Conservation (phyloP, 1,140 invertebrate species). For the Papilio machaon region DNA sequence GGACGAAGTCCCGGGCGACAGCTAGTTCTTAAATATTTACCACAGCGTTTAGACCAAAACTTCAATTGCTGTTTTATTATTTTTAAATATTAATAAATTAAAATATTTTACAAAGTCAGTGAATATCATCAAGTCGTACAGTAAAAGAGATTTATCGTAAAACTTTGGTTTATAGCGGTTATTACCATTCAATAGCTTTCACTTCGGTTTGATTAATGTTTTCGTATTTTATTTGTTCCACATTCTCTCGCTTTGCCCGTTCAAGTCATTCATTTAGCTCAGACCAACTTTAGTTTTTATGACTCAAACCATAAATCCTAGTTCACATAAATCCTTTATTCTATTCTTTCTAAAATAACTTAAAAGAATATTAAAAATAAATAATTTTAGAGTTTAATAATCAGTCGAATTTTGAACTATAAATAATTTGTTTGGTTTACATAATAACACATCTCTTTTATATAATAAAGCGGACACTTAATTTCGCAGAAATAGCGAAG, state of each 20-base stretch:
- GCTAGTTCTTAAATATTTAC: too few species aligned
- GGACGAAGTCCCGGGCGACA: too few species aligned
- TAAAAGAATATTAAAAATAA: background rate
- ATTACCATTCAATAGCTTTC: constrained; percentile 27
- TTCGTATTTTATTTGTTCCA: constrained; percentile 26
- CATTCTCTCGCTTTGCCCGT: background rate
- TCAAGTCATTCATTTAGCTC: background rate
- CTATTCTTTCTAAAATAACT: background rate
- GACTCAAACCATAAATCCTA: background rate
- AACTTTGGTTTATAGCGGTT: constrained; percentile 24
- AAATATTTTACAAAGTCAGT: background rate
- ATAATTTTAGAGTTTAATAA: too few species aligned
- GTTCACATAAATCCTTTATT: background rate
- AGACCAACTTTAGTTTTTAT: constrained; percentile 5
- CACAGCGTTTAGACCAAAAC: background rate
- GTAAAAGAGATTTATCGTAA: constrained; percentile 22
- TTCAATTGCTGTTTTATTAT: background rate
- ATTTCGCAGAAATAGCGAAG: too few species aligned
- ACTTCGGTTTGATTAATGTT: constrained; percentile 20
- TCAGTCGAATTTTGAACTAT: too few species aligned
- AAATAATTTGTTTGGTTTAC: too few species aligned
- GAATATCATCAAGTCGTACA: constrained; percentile 15
- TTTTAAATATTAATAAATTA: background rate
- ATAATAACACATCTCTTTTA: too few species aligned
- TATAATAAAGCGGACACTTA: too few species aligned